phyloP scores from a whole-genome alignment of 2,888 invertebrate species.

The Drosophila mimica region DNA sequence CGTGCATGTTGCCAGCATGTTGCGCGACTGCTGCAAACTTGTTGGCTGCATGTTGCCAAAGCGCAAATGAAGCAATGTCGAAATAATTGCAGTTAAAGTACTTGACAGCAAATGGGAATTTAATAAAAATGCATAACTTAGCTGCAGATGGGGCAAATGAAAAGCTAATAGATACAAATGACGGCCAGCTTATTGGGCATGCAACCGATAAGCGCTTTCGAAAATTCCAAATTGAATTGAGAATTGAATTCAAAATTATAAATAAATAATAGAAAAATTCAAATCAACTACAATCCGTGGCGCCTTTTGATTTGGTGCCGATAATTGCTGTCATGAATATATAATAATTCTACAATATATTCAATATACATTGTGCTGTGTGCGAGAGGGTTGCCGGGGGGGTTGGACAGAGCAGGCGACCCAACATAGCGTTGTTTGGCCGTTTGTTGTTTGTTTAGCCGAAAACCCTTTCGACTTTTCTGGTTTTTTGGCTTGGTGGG shows the following conservation, averaged over 20 bases:
- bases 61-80: constrained; percentile 58
- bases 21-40: constrained; percentile 61
- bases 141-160: constrained; percentile 44
- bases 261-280: constrained; percentile 44
- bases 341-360: constrained; percentile 49
- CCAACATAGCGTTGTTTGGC: constrained; percentile 18
- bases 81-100: constrained; percentile 51
- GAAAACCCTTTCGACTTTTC: constrained; percentile 66
- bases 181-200: constrained; percentile 32
- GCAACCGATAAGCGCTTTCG: constrained; percentile 47
- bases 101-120: constrained; percentile 52
- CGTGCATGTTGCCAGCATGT: constrained; percentile 50
- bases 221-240: constrained; percentile 35
- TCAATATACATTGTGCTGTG: constrained; percentile 15
- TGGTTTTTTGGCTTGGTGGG: constrained; percentile 40
- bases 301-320: constrained; percentile 70
- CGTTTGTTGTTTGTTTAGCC: constrained; percentile 50
- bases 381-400: not conserved
- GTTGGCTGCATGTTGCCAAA: constrained; percentile 60
- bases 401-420: constrained; percentile 15
- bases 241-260: constrained; percentile 26
- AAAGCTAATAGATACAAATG: constrained; percentile 56
- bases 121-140: constrained; percentile 49
- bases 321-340: constrained; percentile 78
- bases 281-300: constrained; percentile 27